phyloP scores from a whole-genome alignment of 2,113 vertebrate species.

The Ceuthmochares aereus region DNA sequence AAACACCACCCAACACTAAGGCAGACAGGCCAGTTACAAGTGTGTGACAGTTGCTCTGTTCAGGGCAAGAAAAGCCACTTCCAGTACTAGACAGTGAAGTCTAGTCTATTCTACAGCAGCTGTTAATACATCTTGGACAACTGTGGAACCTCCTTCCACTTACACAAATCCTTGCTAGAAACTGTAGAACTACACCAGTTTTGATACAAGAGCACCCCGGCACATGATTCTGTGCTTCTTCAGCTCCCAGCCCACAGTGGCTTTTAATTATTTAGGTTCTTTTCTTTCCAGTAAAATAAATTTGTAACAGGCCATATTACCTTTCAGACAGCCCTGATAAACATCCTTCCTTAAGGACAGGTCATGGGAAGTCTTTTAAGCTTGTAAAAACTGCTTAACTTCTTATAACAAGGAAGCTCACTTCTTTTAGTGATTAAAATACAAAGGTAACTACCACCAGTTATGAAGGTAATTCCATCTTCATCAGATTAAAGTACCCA shows the following conservation, averaged over 20 bases:
- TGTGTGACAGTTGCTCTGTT: not conserved
- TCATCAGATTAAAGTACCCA: not conserved
- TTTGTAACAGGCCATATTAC: not conserved
- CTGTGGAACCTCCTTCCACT: not conserved
- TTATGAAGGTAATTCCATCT: not conserved
- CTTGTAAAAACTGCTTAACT: not conserved
- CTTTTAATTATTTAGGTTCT: not conserved
- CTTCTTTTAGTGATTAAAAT: not conserved
- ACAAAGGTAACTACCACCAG: not conserved
- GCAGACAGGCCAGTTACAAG: not conserved
- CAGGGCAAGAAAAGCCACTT: not conserved
- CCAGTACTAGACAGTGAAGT: not conserved
- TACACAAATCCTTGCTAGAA: not conserved
- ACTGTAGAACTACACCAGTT: not conserved
- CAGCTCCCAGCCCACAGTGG: not conserved
- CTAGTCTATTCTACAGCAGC: not conserved
- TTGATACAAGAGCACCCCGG: rapidly evolving
- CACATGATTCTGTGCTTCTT: not conserved
- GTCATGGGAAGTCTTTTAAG: not conserved
- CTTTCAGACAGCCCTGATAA: not conserved
- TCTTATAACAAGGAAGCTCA: not conserved
- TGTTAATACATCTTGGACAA: not conserved
- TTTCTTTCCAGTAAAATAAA: not conserved
- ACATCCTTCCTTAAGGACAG: not conserved
- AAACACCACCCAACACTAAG: not conserved